A percentile compares a stretch with the other conserved stretches of the same genome.
These are phyloP conservation scores for Corythornis madagascariensis DNA, from an alignment of 2,113 vertebrate species.

Conservation along the genomic window DNA sequence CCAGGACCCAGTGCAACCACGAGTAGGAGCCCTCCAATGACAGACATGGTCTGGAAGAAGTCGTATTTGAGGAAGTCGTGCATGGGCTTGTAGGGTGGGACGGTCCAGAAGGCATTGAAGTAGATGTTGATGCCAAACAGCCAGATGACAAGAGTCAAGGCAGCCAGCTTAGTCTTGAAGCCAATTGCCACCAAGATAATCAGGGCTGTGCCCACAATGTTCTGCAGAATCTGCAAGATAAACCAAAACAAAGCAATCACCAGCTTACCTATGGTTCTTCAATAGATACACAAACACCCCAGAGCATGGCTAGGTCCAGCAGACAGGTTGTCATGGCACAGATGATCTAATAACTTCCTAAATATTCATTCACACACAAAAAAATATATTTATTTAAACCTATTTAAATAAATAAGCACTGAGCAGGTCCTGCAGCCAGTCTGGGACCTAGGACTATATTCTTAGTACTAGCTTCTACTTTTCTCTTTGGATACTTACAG, in stretches of 20 bases:
- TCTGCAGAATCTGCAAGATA: conserved; percentile 88
- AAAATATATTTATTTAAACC: neutral
- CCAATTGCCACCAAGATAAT: conserved; percentile 96
- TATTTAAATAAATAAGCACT: neutral
- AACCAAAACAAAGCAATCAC: neutral
- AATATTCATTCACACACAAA: neutral
- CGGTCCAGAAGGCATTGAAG: conserved; percentile 98
- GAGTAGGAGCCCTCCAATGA: conserved; percentile 93
- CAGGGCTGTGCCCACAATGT: conserved; percentile 94
- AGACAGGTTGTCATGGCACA: neutral
- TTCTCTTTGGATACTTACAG: conserved; percentile 78
- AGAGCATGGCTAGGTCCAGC: neutral
- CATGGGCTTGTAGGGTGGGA: conserved; percentile 96
- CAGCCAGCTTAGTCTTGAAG: conserved; percentile 97
- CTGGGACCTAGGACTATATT: neutral
- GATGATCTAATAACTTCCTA: neutral
- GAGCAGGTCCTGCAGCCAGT: neutral
- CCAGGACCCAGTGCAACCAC: conserved; percentile 97
- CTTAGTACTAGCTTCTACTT: neutral
- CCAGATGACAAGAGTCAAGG: conserved; percentile 95
- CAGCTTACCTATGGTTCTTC: neutral
- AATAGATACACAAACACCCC: neutral
- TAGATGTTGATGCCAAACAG: conserved; percentile 96
- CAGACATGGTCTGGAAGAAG: conserved; percentile 99
- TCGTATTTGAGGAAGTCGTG: conserved; percentile 99